Percentiles rank a stretch among this genome's conserved stretches.
Conservation (phyloP, 53 echinoderm and acorn worm species). For the Luidia sarsii region DNA sequence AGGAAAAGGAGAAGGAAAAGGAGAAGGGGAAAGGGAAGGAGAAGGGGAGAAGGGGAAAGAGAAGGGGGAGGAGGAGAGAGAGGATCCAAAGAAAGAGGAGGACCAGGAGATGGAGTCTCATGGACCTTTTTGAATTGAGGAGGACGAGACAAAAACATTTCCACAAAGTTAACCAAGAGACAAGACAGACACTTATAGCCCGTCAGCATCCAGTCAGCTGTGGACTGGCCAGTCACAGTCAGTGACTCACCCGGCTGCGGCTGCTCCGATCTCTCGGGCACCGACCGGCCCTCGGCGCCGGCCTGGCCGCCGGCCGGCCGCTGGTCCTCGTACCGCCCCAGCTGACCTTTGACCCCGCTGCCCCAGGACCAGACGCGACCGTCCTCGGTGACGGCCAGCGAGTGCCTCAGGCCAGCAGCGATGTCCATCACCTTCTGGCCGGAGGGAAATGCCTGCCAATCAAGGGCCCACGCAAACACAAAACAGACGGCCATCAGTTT, state of each 20-base stretch:
- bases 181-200: no score
- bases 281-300: background rate
- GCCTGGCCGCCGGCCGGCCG: background rate
- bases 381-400: conserved; percentile 73
- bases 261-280: conserved; percentile 31
- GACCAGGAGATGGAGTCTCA: no score
- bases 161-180: no score
- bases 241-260: conserved; percentile 11
- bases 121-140: no score
- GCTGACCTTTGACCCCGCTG: conserved; percentile 86
- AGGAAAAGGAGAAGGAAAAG: no score
- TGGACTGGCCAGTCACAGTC: no score
- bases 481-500: background rate
- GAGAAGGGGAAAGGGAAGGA: no score
- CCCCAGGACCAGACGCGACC: conserved; percentile 92
- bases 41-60: no score
- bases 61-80: no score
- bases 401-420: conserved; percentile 82
- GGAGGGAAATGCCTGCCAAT: conserved; percentile 56
- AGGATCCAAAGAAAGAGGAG: no score
- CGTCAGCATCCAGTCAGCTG: no score
- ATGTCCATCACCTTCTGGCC: conserved; percentile 47
- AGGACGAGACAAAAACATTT: no score
- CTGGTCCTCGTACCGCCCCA: conserved; percentile 63
- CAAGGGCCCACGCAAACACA: background rate